These are phyloP conservation scores for Scolopax mira DNA, from an alignment of 2,113 vertebrate species.

Conservation along the genomic window DNA sequence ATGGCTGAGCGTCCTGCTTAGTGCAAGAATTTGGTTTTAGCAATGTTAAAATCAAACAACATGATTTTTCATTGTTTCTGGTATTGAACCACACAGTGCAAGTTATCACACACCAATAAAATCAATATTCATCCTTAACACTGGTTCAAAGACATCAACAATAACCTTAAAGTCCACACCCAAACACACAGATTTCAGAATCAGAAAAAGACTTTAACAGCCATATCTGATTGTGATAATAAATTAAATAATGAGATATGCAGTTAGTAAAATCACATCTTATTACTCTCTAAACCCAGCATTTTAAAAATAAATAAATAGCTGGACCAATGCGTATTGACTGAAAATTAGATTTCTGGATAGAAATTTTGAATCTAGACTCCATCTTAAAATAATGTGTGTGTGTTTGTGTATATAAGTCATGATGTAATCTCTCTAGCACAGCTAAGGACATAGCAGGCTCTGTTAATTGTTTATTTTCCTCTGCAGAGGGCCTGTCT, in stretches of 20 bases:
- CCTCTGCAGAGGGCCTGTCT: neutral
- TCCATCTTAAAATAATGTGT: neutral
- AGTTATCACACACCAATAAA: neutral
- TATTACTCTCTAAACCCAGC: neutral
- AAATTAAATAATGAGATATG: neutral
- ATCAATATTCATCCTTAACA: neutral
- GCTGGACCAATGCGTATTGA: rapidly evolving
- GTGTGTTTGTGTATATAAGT: neutral
- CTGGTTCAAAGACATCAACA: neutral
- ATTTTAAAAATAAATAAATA: neutral
- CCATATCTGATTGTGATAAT: neutral
- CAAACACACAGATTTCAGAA: neutral
- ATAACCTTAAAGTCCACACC: neutral
- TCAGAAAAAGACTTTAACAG: neutral
- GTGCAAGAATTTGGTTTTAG: neutral
- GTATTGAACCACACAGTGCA: neutral
- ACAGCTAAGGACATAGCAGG: neutral
- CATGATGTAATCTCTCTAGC: neutral
- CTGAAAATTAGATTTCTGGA: neutral
- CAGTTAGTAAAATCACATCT: neutral
- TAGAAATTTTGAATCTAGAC: neutral
- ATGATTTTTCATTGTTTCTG: neutral
- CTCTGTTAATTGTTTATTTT: neutral
- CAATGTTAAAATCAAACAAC: neutral
- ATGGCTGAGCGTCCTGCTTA: neutral